Percentiles rank a stretch among this genome's conserved stretches.
Conservation (phyloP, 2,113 vertebrate species). For the Phyllostomus discolor region DNA sequence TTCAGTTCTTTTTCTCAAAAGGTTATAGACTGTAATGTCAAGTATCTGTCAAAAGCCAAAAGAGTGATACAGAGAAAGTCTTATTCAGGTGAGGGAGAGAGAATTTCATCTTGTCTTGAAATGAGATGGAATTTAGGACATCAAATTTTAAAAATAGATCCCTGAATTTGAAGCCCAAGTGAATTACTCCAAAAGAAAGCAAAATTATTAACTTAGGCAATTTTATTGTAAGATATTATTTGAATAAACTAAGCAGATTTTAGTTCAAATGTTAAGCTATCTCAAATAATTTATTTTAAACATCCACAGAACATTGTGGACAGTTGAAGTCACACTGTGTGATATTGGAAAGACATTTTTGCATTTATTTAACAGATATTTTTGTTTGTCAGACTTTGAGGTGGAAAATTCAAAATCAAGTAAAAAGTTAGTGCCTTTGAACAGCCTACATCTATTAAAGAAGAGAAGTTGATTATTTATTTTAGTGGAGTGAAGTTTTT, state of each 20-base stretch:
- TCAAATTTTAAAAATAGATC: constrained; percentile 31
- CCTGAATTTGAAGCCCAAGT: constrained; percentile 10
- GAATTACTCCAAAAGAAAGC: background rate
- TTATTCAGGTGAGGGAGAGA: background rate
- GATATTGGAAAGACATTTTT: constrained; percentile 4
- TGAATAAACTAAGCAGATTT: constrained; percentile 12
- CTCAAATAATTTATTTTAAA: constrained; percentile 11
- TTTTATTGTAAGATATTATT: constrained; percentile 19
- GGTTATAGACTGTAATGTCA: background rate
- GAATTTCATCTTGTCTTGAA: background rate
- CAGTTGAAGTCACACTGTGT: background rate
- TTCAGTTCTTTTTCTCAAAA: constrained; percentile 41
- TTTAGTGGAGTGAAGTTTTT: background rate
- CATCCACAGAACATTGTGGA: background rate
- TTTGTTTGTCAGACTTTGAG: background rate
- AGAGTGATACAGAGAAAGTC: background rate
- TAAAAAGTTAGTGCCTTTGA: background rate
- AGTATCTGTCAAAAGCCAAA: background rate
- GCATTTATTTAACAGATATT: background rate
- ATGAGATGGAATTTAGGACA: background rate
- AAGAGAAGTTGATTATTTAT: background rate
- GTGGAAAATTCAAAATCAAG: constrained; percentile 12
- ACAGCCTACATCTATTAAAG: background rate
- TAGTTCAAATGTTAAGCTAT: background rate
- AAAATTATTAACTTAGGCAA: background rate